phyloP scores from a whole-genome alignment of 2,888 invertebrate species.

The Erebia aethiops region DNA sequence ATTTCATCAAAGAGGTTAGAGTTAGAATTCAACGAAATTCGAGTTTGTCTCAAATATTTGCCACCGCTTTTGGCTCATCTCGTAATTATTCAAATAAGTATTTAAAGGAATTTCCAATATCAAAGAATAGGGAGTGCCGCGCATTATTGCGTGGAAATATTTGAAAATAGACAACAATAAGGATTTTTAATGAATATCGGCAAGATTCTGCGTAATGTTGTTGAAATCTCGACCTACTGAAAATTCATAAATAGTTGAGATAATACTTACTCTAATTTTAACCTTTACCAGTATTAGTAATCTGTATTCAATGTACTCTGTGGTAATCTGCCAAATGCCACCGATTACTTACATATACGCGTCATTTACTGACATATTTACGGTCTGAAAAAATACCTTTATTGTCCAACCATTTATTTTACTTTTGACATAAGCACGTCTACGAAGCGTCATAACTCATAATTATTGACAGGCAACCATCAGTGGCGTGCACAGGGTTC shows the following conservation, averaged over 20 bases:
- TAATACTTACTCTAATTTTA: neutral
- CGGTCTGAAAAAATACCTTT: too few species aligned
- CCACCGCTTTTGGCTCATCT: constrained; percentile 7
- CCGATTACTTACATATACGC: too few species aligned
- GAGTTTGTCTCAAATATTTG: constrained; percentile 15
- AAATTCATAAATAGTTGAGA: neutral
- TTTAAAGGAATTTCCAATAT: constrained; percentile 40
- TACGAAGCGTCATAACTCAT: too few species aligned
- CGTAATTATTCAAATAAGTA: constrained; percentile 45
- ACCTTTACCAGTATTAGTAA: too few species aligned
- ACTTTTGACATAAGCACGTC: too few species aligned
- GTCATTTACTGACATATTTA: too few species aligned
- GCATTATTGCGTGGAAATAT: constrained; percentile 19
- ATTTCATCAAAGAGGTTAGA: constrained; percentile 19
- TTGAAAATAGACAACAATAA: constrained; percentile 20
- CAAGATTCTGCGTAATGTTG: neutral
- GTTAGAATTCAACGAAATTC: constrained; percentile 43
- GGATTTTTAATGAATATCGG: constrained; percentile 12
- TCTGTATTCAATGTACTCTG: too few species aligned
- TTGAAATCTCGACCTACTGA: constrained; percentile 3
- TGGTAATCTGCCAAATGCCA: too few species aligned
- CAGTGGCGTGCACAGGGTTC: too few species aligned
- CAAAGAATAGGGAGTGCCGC: constrained; percentile 22
- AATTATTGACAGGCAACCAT: too few species aligned
- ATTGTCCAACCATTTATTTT: too few species aligned